Evolutionary conservation across 2,888 invertebrate species (phyloP).

Genomic region (Tipula lateralis): DNA sequence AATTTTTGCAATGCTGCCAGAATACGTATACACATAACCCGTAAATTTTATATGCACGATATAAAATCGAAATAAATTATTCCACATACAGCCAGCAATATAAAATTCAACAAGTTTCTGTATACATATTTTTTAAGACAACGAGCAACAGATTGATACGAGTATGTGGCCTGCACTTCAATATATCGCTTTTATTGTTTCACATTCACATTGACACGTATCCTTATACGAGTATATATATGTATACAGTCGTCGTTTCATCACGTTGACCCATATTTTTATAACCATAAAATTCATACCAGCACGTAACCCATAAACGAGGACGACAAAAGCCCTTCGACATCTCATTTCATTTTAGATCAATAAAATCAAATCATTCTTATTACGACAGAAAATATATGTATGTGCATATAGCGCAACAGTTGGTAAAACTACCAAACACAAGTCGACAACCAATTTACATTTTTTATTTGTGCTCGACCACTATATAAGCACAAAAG

Average conservation of each 20-base stretch:
- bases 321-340: not conserved
- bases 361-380: not conserved
- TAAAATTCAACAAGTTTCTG: not conserved
- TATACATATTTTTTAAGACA: not conserved
- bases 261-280: not conserved
- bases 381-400: not conserved
- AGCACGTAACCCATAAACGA: not conserved
- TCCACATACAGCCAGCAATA: not conserved
- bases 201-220: not conserved
- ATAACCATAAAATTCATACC: not conserved
- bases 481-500: not conserved
- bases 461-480: not conserved
- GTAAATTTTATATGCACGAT: too few species aligned
- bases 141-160: too few species aligned
- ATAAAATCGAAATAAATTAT: not conserved
- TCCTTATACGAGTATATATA: too few species aligned
- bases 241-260: not conserved
- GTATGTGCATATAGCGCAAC: not conserved
- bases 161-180: not conserved
- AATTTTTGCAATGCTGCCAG: too few species aligned
- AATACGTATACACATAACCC: too few species aligned
- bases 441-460: not conserved
- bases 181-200: not conserved
- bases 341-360: not conserved
- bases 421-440: not conserved